Conservation (phyloP, 2,113 vertebrate species). For the Todiramphus chloris region DNA sequence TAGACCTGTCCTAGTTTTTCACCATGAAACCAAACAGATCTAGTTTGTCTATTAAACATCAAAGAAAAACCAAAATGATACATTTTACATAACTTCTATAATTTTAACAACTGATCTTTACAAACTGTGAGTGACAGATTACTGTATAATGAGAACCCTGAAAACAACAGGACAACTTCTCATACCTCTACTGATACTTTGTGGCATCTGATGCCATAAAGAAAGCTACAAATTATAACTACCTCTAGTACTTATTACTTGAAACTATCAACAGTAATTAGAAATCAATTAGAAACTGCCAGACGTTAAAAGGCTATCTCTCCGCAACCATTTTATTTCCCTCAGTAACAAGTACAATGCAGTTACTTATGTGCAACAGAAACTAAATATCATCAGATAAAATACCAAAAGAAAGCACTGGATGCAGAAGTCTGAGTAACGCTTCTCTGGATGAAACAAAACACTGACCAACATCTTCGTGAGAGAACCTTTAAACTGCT, state of each 20-base stretch:
- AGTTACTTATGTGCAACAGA: not conserved
- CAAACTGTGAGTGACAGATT: not conserved
- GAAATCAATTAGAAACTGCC: not conserved
- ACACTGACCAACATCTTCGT: accelerated
- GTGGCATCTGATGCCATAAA: not conserved
- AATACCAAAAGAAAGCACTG: not conserved
- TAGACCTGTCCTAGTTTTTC: not conserved
- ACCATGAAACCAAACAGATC: not conserved
- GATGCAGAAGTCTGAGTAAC: not conserved
- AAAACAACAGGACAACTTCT: not conserved
- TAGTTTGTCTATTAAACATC: not conserved
- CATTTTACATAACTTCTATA: not conserved
- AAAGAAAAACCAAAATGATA: not conserved
- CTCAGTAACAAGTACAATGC: not conserved
- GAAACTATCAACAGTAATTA: not conserved
- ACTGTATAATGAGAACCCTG: not conserved
- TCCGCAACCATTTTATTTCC: not conserved
- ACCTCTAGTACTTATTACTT: not conserved
- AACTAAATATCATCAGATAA: not conserved
- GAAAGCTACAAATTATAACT: not conserved
- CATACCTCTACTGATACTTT: not conserved
- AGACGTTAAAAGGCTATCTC: not conserved
- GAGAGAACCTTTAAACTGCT: not conserved
- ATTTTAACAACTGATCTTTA: not conserved
- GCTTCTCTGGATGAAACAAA: not conserved